Evolutionary conservation across 2,113 vertebrate species (phyloP).

Genomic region (Columba janthina): DNA sequence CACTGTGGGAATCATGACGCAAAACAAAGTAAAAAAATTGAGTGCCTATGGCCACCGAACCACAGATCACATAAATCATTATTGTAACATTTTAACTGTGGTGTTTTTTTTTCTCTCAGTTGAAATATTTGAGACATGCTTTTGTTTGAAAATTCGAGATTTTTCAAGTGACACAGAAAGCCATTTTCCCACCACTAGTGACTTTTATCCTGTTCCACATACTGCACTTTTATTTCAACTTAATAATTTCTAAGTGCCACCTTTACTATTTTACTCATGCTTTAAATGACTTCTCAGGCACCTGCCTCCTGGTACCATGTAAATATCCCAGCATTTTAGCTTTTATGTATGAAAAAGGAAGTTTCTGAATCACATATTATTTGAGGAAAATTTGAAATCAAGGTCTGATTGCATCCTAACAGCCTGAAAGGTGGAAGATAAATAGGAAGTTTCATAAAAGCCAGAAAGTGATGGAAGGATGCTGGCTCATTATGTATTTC

Average conservation of each 20-base stretch:
- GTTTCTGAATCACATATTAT: neutral
- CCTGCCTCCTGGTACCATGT: neutral
- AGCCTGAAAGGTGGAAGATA: neutral
- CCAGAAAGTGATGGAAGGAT: neutral
- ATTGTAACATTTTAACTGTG: neutral
- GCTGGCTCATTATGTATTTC: neutral
- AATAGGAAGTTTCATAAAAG: neutral
- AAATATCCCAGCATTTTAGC: neutral
- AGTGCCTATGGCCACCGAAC: neutral
- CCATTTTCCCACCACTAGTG: neutral
- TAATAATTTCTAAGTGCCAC: neutral
- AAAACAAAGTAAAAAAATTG: neutral
- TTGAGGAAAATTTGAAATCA: neutral
- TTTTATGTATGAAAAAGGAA: neutral
- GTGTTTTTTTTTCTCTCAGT: neutral
- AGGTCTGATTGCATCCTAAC: neutral
- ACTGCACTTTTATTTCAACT: neutral
- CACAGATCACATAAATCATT: neutral
- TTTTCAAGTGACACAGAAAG: neutral
- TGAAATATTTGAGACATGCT: constrained; percentile 20
- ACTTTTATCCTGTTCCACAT: neutral
- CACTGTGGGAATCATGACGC: neutral
- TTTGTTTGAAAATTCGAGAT: neutral
- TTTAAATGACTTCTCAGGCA: neutral
- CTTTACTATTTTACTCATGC: neutral